A percentile compares a stretch with the other conserved stretches of the same genome.
phyloP scores from a whole-genome alignment of 2,113 vertebrate genomes.

The Mungos mungo region DNA sequence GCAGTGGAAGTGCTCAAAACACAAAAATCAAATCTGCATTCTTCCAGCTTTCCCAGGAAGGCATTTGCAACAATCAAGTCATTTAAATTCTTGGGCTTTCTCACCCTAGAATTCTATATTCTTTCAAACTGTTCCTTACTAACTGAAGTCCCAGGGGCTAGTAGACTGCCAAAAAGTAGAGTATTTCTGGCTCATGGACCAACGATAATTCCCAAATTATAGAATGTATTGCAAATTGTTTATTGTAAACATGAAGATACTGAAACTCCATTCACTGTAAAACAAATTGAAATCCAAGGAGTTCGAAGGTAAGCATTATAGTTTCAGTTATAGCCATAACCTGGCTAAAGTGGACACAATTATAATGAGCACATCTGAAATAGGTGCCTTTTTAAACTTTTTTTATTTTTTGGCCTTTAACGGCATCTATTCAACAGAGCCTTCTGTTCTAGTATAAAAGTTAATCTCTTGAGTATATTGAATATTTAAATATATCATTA shows the following conservation, averaged over 20 bases:
- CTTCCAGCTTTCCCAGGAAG: conserved; percentile 4
- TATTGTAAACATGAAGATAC: conserved; percentile 50
- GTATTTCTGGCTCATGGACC: conserved; percentile 53
- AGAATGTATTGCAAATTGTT: conserved; percentile 38
- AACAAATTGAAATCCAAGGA: conserved; percentile 43
- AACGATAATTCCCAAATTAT: conserved; percentile 47
- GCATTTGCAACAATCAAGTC: conserved; percentile 19
- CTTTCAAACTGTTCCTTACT: conserved; percentile 55
- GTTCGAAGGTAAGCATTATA: background rate
- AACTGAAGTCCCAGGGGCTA: conserved; percentile 42
- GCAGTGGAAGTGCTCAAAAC: background rate
- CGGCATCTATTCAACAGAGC: background rate
- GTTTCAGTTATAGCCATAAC: background rate
- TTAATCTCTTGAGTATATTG: conserved; percentile 14
- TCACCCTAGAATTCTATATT: conserved; percentile 43
- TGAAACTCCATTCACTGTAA: conserved; percentile 30
- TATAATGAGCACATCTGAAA: background rate
- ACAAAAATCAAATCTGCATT: conserved; percentile 46
- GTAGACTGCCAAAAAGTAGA: conserved; percentile 55
- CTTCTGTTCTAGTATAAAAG: conserved; percentile 2
- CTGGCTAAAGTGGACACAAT: background rate
- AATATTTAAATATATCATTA: background rate
- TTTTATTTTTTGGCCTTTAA: background rate
- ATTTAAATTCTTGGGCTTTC: conserved; percentile 65
- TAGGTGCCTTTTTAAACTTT: background rate